Evolutionary conservation across 1,140 invertebrate genomes (phyloP).

Genomic region (Caerostris extrusa): DNA sequence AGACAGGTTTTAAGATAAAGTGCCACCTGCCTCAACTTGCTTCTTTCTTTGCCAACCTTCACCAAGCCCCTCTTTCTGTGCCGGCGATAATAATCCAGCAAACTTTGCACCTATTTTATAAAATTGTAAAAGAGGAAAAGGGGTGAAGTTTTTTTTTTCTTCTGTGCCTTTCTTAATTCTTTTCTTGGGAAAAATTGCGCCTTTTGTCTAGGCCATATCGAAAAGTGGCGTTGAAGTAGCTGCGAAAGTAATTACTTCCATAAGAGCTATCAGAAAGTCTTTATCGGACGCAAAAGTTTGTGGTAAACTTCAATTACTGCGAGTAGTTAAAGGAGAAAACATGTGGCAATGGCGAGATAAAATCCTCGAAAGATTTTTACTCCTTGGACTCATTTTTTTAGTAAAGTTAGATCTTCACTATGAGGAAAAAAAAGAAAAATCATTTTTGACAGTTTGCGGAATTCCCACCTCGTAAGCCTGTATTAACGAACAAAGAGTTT

Average conservation of each 20-base stretch:
- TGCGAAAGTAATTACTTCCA: slow-evolving; percentile 58
- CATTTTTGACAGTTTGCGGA: too few species aligned
- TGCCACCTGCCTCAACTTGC: not conserved
- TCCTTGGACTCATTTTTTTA: too few species aligned
- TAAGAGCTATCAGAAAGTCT: slow-evolving; percentile 54
- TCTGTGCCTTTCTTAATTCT: not conserved
- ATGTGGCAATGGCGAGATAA: not conserved
- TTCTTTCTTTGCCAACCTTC: not conserved
- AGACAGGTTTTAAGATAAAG: slow-evolving; percentile 27
- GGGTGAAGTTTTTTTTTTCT: not conserved
- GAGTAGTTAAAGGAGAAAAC: slow-evolving; percentile 37
- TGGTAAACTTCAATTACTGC: slow-evolving; percentile 57
- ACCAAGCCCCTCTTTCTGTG: not conserved
- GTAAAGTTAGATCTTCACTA: too few species aligned
- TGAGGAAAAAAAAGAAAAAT: too few species aligned
- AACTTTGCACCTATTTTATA: slow-evolving; percentile 44
- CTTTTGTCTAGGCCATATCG: slow-evolving; percentile 41
- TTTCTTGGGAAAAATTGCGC: not conserved
- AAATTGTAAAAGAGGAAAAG: not conserved
- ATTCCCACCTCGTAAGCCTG: too few species aligned
- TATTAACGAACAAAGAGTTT: too few species aligned
- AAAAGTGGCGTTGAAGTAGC: not conserved
- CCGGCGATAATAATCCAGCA: not conserved
- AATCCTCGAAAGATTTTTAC: not conserved
- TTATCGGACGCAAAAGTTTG: slow-evolving; percentile 18